phyloP scores from a whole-genome alignment of 2,113 vertebrate genomes.

The Gila orcuttii region DNA sequence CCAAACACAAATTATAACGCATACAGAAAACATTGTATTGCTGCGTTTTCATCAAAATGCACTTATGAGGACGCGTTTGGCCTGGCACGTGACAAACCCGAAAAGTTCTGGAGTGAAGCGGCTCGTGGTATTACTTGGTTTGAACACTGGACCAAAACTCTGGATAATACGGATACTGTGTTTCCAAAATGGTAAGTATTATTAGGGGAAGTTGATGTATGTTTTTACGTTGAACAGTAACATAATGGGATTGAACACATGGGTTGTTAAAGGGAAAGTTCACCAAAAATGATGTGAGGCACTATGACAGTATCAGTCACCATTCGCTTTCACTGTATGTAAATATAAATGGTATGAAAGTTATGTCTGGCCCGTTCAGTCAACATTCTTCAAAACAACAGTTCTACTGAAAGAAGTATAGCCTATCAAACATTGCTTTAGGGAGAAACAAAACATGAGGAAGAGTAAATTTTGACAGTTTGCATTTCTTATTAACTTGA shows the following conservation, averaged over 20 bases:
- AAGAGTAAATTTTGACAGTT: background rate
- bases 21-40: background rate
- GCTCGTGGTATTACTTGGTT: conserved; percentile 72
- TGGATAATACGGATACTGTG: conserved; percentile 73
- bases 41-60: conserved; percentile 22
- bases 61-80: conserved; percentile 67
- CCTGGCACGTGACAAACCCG: conserved; percentile 67
- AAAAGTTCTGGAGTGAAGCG: conserved; percentile 70
- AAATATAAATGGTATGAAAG: background rate
- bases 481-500: background rate
- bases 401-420: background rate
- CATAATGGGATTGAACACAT: background rate
- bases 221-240: background rate
- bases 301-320: background rate
- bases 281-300: background rate
- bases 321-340: background rate
- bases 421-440: too few species aligned
- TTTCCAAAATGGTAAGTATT: conserved; percentile 77
- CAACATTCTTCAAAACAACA: background rate
- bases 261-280: background rate
- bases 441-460: background rate
- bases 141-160: conserved; percentile 71
- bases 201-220: background rate
- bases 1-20: background rate
- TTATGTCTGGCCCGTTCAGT: background rate